Evolutionary conservation across 2,797 vertebrate genomes (phyloP), one percentile per base, ranked within the genome.

Genomic region (Sylvia borin): DNA sequence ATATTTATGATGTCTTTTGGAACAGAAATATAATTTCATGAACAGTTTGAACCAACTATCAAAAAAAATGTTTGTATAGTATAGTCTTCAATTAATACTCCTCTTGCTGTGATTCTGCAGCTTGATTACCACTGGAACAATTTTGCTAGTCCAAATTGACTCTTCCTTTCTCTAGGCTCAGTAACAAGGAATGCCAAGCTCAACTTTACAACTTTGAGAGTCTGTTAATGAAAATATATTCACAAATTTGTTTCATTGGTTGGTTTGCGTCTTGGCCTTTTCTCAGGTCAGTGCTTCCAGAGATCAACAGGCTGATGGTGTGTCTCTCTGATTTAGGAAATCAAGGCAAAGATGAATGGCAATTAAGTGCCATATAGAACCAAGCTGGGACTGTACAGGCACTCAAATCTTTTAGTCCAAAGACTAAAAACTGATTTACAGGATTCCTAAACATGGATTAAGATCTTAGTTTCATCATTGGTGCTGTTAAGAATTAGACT

Each of bases 371-470:
- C 27, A 32, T 13, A 13, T 13, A 34, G 16, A 72, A 55, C 16
- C 11, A 57, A 34, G 24, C 18, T 68, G 24, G 10, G 14, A 48
- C 26, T 77, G 8, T 21, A 36, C 2, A 60, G 24, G 19, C 4
- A n/a, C n/a, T n/a, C n/a, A n/a, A n/a, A n/a, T n/a, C 5, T 3
- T 66, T n/a, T 53, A 29, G 14, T 47, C 9, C 1, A 3, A 64
- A 73, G 31, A 73, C 5, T 17, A 65, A 87, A 76, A 16, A 5
- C 3, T 0, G 1, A 7, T 64, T 42, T 71, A 32, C 16, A 48
- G 14, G 7, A 29, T 40, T 36, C 13, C 2, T 61, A 57, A 27
- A 32, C 1, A 1, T 53, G 31, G 13, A 32, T 78, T 48, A 85
- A 66, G 24, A 42, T 57, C 34, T 90, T 18, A 4, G 9, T 67